phyloP scores from a whole-genome alignment of 2,797 vertebrate species.

The Syngnathus rostellatus region DNA sequence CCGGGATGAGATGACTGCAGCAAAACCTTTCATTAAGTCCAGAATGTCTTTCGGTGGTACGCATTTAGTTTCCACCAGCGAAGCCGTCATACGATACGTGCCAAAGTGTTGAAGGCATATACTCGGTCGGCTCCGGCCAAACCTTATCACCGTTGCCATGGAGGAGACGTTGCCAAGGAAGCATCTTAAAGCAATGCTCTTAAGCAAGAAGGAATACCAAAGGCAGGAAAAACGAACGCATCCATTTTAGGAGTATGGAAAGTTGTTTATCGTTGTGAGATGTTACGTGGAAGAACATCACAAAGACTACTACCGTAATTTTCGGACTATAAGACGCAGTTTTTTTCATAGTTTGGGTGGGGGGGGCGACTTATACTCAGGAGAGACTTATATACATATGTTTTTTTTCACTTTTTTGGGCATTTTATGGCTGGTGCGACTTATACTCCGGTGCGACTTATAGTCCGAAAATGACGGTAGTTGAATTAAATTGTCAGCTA shows the following conservation, averaged over 20 bases:
- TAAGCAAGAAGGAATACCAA: not conserved
- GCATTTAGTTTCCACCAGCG: slow-evolving; percentile 37
- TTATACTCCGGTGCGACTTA: too few species aligned
- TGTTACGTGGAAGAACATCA: not conserved
- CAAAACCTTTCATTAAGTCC: slow-evolving; percentile 29
- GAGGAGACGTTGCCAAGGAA: slow-evolving; percentile 36
- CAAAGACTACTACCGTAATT: not conserved
- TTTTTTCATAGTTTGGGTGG: too few species aligned
- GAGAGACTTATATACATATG: too few species aligned
- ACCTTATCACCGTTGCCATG: slow-evolving; percentile 38
- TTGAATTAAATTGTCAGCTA: not conserved
- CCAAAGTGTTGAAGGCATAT: slow-evolving; percentile 2
- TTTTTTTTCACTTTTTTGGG: too few species aligned
- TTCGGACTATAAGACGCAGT: too few species aligned
- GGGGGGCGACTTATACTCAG: too few species aligned
- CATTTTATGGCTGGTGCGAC: too few species aligned
- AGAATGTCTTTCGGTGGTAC: slow-evolving; percentile 24
- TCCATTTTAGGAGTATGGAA: not conserved
- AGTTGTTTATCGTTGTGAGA: not conserved
- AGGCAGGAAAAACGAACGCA: not conserved
- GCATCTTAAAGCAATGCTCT: slow-evolving; percentile 11
- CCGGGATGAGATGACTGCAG: slow-evolving; percentile 50
- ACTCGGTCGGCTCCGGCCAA: not conserved
- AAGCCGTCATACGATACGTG: slow-evolving; percentile 9
- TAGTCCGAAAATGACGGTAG: too few species aligned